Conservation (phyloP, 2,888 invertebrate genomes). For the Dryomyza anilis region DNA sequence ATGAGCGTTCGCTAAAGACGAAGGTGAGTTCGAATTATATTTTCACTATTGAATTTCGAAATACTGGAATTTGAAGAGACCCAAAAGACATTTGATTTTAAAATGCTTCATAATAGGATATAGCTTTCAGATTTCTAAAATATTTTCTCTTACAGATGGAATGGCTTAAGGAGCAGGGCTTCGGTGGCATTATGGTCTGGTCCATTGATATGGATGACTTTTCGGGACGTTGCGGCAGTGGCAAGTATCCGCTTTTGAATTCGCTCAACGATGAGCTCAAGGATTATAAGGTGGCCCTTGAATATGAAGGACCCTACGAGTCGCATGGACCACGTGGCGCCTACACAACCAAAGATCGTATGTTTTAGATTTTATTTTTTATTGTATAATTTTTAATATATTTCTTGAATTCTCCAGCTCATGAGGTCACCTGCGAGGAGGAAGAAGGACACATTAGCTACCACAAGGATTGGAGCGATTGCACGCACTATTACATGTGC, state of each 20-base stretch:
- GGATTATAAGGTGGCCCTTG: constrained; percentile 79
- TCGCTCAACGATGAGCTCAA: constrained; percentile 85
- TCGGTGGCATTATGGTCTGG: constrained; percentile 97
- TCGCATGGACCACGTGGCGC: constrained; percentile 71
- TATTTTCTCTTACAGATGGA: constrained; percentile 74
- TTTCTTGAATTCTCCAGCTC: constrained; percentile 67
- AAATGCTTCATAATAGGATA: no score
- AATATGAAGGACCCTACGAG: constrained; percentile 88
- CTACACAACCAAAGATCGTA: constrained; percentile 88
- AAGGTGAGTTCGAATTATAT: constrained; percentile 68
- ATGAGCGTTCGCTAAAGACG: constrained; percentile 87
- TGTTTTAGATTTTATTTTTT: constrained; percentile 60
- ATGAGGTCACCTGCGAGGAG: constrained; percentile 87
- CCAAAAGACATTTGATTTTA: background rate
- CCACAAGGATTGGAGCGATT: constrained; percentile 87
- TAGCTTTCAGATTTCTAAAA: no score
- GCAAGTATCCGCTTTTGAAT: constrained; percentile 86
- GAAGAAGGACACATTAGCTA: constrained; percentile 95
- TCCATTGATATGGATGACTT: constrained; percentile 96
- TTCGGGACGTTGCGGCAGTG: constrained; percentile 85
- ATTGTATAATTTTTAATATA: background rate
- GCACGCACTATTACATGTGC: constrained; percentile 95
- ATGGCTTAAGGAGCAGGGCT: constrained; percentile 92
- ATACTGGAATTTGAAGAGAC: background rate
- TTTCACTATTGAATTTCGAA: background rate